Evolutionary conservation across 2,113 vertebrate genomes (phyloP), one percentile per base, ranked within the genome.

Genomic region (Bungarus multicinctus): DNA sequence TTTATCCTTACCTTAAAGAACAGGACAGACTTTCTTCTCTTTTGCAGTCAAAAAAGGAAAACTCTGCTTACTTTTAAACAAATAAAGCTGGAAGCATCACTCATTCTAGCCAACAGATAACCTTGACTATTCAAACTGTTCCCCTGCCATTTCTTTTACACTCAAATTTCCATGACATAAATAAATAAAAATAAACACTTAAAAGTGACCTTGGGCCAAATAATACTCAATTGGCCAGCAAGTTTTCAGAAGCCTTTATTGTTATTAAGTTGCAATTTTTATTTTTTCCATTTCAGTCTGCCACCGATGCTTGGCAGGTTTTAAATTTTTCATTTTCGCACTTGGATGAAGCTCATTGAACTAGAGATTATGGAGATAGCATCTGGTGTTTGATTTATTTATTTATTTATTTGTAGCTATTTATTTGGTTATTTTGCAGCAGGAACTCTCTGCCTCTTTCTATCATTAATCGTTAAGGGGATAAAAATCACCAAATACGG

Each of bases 311-410:
- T 98, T 98, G 98, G 98, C 98, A 98, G 98, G 98, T 98, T 50
- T 98, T 97, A 98, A 98, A 98, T 98, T 99, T 98, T 98, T 97
- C 97, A 97, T 98, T 98, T 98, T 98, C 95, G 97, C 98, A 98
- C 97, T 97, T 97, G 97, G 97, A 95, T 98, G 97, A 97, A 96
- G 94, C 97, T 97, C 97, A 97, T 97, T 98, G 96, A 98, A 97
- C 98, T 97, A 98, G 94, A 98, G 97, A 98, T 99, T 98, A 98
- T 98, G 97, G 96, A 98, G 97, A 98, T 96, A 97, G 95, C 94
- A 95, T 81, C 94, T 95, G 91, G 94, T 92, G 96, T 97, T 81
- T 81, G 3, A 9, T 81, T 74, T 74, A 74, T 74, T 64, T 60
- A 52, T 57, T 57, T 57, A 69, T 69, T 69, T 69, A 69, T 69